Percentiles rank a stretch among this genome's conserved stretches.
phyloP scores from a whole-genome alignment of 2,888 invertebrate genomes.

The Tetragonula carbonaria region DNA sequence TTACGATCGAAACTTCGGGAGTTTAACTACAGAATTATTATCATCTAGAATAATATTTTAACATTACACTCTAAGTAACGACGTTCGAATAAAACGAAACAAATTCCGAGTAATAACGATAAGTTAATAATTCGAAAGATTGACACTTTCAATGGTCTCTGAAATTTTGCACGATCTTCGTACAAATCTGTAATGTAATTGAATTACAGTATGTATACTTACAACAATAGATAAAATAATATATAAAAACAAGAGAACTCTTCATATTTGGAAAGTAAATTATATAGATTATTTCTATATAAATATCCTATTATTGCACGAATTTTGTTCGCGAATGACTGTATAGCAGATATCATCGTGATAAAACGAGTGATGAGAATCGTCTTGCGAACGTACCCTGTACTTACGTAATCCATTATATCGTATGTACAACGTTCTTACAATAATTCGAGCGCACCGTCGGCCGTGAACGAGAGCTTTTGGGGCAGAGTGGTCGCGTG shows the following conservation, averaged over 20 bases:
- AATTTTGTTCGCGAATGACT: background rate
- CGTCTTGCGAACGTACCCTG: slow-evolving; percentile 60
- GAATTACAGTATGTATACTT: background rate
- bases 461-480: slow-evolving; percentile 56
- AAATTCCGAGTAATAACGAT: background rate
- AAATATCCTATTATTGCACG: background rate
- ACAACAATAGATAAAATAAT: background rate
- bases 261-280: background rate
- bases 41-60: too few species aligned
- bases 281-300: background rate
- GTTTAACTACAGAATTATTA: too few species aligned
- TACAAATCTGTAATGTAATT: background rate
- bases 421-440: slow-evolving; percentile 75
- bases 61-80: background rate
- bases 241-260: background rate
- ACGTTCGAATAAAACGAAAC: background rate
- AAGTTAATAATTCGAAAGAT: background rate
- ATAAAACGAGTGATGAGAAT: slow-evolving; percentile 57
- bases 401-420: slow-evolving; percentile 72
- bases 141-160: background rate
- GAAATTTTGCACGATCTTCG: background rate
- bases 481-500: slow-evolving; percentile 30
- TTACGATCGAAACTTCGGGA: too few species aligned
- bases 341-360: background rate
- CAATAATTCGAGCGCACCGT: slow-evolving; percentile 69